phyloP scores from a whole-genome alignment of 2,888 invertebrate genomes.

The Andrena bicolor region DNA sequence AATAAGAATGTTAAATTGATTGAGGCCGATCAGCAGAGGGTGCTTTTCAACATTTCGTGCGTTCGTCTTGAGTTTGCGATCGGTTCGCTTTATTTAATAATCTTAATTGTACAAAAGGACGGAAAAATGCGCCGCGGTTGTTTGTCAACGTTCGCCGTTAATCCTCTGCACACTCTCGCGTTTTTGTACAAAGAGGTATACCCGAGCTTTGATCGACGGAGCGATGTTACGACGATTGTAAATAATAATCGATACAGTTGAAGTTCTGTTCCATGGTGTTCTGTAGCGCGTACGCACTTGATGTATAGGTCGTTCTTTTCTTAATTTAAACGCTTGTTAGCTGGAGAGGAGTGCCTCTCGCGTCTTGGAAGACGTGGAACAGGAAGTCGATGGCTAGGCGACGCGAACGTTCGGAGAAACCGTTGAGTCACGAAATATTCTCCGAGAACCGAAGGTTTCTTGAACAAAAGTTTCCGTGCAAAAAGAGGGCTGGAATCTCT shows the following conservation, averaged over 20 bases:
- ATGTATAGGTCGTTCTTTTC: slow-evolving; percentile 10
- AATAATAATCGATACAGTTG: not conserved
- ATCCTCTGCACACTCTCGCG: slow-evolving; percentile 13
- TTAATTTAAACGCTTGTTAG: not conserved
- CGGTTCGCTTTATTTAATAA: not conserved
- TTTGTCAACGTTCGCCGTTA: not conserved
- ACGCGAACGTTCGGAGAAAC: no score
- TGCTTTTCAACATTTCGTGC: slow-evolving; percentile 19
- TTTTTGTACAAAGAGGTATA: not conserved
- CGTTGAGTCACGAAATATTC: not conserved
- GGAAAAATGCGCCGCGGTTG: not conserved
- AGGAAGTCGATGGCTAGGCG: no score
- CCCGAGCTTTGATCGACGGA: not conserved
- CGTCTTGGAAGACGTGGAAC: not conserved
- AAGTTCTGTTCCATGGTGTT: slow-evolving; percentile 19
- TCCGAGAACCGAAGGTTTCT: not conserved
- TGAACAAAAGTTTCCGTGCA: no score
- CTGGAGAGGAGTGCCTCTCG: not conserved
- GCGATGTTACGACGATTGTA: slow-evolving; percentile 20
- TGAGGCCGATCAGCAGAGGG: slow-evolving; percentile 57
- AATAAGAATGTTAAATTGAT: slow-evolving; percentile 68
- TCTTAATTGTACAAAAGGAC: not conserved
- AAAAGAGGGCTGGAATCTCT: no score
- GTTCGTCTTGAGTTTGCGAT: not conserved
- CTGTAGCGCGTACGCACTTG: slow-evolving; percentile 29